Evolutionary conservation across 1,140 invertebrate species (phyloP).

Genomic region (Aleiodes sp.): DNA sequence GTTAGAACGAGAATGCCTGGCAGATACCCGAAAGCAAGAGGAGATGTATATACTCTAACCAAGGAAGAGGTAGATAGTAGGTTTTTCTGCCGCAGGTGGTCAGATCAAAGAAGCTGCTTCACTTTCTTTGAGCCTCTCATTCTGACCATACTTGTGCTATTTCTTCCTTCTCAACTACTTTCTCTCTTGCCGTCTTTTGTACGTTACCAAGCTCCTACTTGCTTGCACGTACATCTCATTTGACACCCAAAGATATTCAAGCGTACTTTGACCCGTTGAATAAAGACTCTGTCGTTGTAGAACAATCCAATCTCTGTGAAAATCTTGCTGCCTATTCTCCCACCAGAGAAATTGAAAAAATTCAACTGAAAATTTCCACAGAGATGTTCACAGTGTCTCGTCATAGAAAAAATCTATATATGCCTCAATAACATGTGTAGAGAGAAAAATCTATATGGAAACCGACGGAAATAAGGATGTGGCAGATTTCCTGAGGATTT

Average conservation of each 20-base stretch:
- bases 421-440: neutral
- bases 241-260: slow-evolving; percentile 37
- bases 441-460: neutral
- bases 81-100: slow-evolving; percentile 36
- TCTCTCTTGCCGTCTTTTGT: neutral
- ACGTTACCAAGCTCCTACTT: neutral
- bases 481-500: slow-evolving; percentile 1
- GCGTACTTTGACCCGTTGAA: slow-evolving; percentile 15
- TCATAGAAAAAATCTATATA: neutral
- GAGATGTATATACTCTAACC: neutral
- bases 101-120: slow-evolving; percentile 37
- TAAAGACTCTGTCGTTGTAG: neutral
- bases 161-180: neutral
- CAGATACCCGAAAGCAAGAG: neutral
- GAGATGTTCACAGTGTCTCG: neutral
- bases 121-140: slow-evolving; percentile 27
- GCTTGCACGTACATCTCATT: slow-evolving; percentile 28
- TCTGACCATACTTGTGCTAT: neutral
- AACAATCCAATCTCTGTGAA: slow-evolving; percentile 38
- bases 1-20: no score
- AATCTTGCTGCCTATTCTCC: slow-evolving; percentile 32
- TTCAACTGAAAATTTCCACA: neutral
- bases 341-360: neutral
- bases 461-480: neutral
- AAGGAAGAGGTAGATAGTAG: neutral